Evolutionary conservation across 2,888 invertebrate genomes (phyloP).

Genomic region (Pristionchus mayeri): DNA sequence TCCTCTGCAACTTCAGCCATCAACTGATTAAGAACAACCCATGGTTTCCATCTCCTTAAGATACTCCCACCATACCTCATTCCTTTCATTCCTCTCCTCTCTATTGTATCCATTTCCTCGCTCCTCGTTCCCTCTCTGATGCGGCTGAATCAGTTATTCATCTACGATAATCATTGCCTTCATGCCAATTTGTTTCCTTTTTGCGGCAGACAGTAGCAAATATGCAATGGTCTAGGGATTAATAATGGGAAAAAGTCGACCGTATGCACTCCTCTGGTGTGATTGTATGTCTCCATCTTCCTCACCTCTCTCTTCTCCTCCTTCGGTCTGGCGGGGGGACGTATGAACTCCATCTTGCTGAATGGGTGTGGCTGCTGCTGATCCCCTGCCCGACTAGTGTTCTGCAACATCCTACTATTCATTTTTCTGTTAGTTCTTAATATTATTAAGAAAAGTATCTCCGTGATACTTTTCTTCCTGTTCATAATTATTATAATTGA

Average conservation of each 20-base stretch:
- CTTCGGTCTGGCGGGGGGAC: neutral
- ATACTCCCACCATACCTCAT: neutral
- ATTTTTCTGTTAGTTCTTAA: no score
- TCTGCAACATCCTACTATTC: neutral
- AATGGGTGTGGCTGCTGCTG: neutral
- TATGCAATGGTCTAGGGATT: no score
- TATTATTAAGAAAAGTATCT: neutral
- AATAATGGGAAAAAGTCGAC: no score
- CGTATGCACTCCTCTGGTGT: no score
- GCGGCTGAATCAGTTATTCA: neutral
- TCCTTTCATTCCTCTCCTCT: slow-evolving; percentile 20
- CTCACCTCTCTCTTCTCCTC: neutral
- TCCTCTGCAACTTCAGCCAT: neutral
- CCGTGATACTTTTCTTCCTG: neutral
- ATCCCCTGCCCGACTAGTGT: neutral
- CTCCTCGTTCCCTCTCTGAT: neutral
- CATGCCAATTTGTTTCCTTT: no score
- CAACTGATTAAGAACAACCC: neutral
- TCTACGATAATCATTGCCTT: neutral
- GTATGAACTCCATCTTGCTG: neutral
- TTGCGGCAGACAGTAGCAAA: no score
- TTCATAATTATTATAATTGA: neutral
- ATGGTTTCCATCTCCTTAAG: neutral
- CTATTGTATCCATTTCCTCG: slow-evolving; percentile 25
- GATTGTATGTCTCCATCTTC: slow-evolving; percentile 1